phyloP scores from a whole-genome alignment of 1,140 invertebrate species.

The Magallana angulata region DNA sequence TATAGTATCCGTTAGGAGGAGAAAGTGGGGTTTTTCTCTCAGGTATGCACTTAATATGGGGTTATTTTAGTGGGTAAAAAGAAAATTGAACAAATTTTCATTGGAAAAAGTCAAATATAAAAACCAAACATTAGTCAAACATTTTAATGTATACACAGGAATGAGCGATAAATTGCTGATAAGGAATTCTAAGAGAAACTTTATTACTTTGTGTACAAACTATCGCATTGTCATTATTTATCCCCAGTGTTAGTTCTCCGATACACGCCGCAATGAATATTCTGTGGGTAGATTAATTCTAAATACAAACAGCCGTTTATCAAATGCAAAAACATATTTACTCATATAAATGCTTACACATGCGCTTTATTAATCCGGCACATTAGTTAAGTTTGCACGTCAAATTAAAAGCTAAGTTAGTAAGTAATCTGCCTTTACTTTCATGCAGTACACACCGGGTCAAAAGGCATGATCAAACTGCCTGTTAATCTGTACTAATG shows the following conservation, averaged over 20 bases:
- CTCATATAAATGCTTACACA: background rate
- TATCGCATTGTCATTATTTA: too few relatives aligned
- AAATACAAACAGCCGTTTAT: too few relatives aligned
- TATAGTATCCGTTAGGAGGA: background rate
- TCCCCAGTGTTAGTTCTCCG: too few relatives aligned
- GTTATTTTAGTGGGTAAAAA: background rate
- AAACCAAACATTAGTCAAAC: conserved; percentile 12
- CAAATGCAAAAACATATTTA: too few relatives aligned
- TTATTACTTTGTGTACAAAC: background rate
- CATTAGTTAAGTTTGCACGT: background rate
- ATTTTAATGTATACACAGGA: background rate
- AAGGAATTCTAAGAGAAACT: background rate
- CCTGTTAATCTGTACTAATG: conserved; percentile 26
- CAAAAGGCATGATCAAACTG: conserved; percentile 19
- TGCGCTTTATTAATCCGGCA: background rate
- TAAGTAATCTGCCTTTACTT: conserved; percentile 3
- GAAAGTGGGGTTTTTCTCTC: background rate
- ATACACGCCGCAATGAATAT: too few relatives aligned
- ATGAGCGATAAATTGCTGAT: too few relatives aligned
- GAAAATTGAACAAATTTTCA: too few relatives aligned
- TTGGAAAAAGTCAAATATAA: background rate
- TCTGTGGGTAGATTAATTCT: too few relatives aligned
- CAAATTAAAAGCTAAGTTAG: conserved; percentile 4
- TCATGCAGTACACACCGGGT: conserved; percentile 28
- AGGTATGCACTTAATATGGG: background rate